A percentile compares a stretch with the other conserved stretches of the same genome.
phyloP scores from a whole-genome alignment of 2,113 vertebrate species.

The Bungarus multicinctus region DNA sequence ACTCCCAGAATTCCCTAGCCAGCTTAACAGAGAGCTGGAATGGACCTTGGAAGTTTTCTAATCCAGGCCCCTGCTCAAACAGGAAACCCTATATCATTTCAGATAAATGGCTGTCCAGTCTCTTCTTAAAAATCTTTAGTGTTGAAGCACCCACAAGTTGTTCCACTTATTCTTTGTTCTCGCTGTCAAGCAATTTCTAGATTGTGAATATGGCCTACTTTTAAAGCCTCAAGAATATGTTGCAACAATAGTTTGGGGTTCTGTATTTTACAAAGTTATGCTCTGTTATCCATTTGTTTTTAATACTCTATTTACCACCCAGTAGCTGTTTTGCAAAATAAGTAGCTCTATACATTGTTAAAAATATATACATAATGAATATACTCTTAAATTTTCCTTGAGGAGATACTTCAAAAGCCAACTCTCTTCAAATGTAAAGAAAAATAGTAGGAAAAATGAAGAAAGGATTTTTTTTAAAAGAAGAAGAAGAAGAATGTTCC shows the following conservation, averaged over 20 bases:
- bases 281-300: neutral
- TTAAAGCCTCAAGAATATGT: neutral
- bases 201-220: neutral
- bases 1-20: too few species aligned
- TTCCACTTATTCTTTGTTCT: too few species aligned
- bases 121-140: too few species aligned
- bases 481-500: neutral
- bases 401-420: neutral
- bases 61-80: too few species aligned
- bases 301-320: neutral
- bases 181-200: neutral
- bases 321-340: neutral
- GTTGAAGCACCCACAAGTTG: too few species aligned
- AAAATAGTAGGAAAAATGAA: neutral
- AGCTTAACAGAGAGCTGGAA: too few species aligned
- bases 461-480: neutral
- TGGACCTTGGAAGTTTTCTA: too few species aligned
- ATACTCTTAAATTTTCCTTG: neutral
- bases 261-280: neutral
- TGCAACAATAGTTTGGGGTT: neutral
- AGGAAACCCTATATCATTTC: too few species aligned
- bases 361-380: neutral
- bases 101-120: too few species aligned
- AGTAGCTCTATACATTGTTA: neutral
- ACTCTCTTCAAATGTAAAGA: neutral